Base-by-base conservation (phyloP, 1,140 invertebrate species). In the Leptinotarsa defecta region DNA sequence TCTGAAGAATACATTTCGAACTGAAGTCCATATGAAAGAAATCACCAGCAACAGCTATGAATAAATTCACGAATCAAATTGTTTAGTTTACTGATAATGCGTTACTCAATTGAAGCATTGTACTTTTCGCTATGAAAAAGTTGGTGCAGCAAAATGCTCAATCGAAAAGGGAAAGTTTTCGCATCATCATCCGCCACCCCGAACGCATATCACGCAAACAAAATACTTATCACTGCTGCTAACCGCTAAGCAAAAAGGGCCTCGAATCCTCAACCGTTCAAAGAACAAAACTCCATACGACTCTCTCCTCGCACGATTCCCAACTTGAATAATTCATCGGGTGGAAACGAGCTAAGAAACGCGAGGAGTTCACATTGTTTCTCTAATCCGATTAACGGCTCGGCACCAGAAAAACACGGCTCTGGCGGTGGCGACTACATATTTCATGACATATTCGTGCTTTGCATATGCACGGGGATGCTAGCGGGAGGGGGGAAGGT, bases 301-400 rank as follows among this genome's bases (percentile, higher is more conserved):
- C 34, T 43, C 2, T 8, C 34, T 11, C 17, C 17, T n/a, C 52
- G 52, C 52, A 57, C 52, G n/a, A 57, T 13, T 57, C n/a, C 4
- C 52, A 57, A 57, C 17, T 57, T 57, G 52, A 57, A 57, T 57
- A 57, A 57, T 57, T 57, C 52, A 57, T 57, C 52, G 52, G n/a
- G 52, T 57, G 52, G 52, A 57, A 57, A 57, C 52, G n/a, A 19
- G 52, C 52, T 57, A 57, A 57, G 52, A 57, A 57, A 57, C 52
- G 8, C 13, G 52, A 57, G 52, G 52, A 57, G 15, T 57, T 57
- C 52, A 57, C 52, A 57, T 57, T 57, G 52, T 57, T 57, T 57
- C 52, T 57, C 13, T 57, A 57, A 57, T 57, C 52, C 52, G 52
- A 57, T 57, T 57, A 57, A 57, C 52, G 52, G 52, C 52, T 57